A percentile compares a stretch with the other conserved stretches of the same genome.
Evolutionary conservation across 37 sponge, comb jelly and placozoan species (phyloP).

Genomic region (Agelas oroides): DNA sequence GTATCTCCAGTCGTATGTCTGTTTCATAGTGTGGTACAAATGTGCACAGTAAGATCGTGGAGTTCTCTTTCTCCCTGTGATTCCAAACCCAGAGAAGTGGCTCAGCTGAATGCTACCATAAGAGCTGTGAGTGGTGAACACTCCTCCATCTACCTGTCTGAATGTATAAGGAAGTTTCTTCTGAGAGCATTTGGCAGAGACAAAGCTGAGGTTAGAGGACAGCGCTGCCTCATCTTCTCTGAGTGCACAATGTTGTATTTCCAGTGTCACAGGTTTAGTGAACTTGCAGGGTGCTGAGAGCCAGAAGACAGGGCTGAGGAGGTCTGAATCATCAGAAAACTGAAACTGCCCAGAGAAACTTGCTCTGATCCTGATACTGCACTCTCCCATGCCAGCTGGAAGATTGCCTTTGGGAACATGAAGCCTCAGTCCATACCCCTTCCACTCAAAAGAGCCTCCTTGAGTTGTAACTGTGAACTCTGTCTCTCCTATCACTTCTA

Average conservation of each 20-base stretch:
- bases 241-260: background rate
- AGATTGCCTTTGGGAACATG: background rate
- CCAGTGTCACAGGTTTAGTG: background rate
- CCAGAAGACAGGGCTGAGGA: background rate
- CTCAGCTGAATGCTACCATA: background rate
- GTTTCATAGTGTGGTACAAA: too few relatives aligned
- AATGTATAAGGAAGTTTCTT: background rate
- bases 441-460: background rate
- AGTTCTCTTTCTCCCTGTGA: background rate
- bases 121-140: background rate
- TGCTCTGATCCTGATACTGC: background rate
- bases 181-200: background rate
- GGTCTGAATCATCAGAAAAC: background rate
- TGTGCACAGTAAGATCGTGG: too few relatives aligned
- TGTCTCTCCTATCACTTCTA: too few relatives aligned
- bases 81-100: constrained; percentile 5
- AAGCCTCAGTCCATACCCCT: background rate
- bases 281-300: background rate
- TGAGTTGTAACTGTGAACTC: too few relatives aligned
- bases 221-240: background rate
- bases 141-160: background rate
- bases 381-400: background rate
- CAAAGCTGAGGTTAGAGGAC: background rate
- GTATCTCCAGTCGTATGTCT: too few relatives aligned
- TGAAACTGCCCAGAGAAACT: background rate